Conservation (phyloP, 2,797 vertebrate species). For the Falco naumanni region DNA sequence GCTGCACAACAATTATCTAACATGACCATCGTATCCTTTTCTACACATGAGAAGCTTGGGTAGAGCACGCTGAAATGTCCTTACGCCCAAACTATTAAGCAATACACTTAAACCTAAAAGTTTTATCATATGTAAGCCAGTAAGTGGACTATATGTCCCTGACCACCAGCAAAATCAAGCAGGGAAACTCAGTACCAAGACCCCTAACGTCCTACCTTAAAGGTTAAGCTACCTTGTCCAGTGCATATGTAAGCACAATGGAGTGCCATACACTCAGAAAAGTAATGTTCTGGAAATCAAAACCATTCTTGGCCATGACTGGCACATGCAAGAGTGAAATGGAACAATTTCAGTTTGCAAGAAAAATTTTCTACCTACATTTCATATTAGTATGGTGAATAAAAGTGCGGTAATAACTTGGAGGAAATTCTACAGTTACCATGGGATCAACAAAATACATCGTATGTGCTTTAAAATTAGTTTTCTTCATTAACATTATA, state of each 20-base stretch:
- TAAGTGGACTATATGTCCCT: background rate
- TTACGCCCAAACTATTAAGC: background rate
- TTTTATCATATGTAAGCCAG: background rate
- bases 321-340: background rate
- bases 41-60: background rate
- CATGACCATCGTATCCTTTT: background rate
- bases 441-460: background rate
- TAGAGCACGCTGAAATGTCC: background rate
- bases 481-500: background rate
- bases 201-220: background rate
- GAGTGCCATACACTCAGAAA: background rate
- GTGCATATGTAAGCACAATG: accelerated
- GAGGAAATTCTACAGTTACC: background rate
- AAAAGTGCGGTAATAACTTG: background rate
- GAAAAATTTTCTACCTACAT: background rate
- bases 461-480: background rate
- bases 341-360: background rate
- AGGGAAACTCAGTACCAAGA: background rate
- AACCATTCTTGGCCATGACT: background rate
- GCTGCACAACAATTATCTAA: background rate
- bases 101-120: background rate
- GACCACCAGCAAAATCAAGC: background rate
- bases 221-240: background rate
- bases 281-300: background rate
- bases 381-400: background rate